Conservation (phyloP, 1,140 invertebrate species). For the Drosophila oshimai region DNA sequence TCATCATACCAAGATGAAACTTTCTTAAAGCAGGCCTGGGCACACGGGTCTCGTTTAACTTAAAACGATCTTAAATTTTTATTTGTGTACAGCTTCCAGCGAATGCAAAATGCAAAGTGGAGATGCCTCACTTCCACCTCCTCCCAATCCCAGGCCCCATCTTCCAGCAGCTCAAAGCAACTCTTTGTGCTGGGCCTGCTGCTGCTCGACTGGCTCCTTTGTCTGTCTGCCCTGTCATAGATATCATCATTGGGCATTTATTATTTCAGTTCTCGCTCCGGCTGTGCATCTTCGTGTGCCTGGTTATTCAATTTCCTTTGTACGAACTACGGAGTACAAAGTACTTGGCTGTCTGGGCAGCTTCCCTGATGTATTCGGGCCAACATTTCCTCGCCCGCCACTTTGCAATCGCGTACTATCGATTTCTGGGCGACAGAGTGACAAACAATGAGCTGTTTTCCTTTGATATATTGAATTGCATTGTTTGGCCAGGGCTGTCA, state of each 20-base stretch:
- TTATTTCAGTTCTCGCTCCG: constrained; percentile 46
- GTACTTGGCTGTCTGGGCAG: background rate
- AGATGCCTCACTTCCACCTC: background rate
- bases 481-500: constrained; percentile 38
- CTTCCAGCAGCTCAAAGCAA: constrained; percentile 19
- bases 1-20: no score
- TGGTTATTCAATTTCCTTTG: constrained; percentile 67
- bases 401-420: constrained; percentile 25
- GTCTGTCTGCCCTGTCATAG: constrained; percentile 58
- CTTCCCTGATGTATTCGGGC: constrained; percentile 54
- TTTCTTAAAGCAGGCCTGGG: no score
- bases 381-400: constrained; percentile 10
- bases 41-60: no score
- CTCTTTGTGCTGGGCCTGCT: constrained; percentile 48
- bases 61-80: background rate
- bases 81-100: constrained; percentile 10
- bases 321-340: constrained; percentile 17
- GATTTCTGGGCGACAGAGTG: constrained; percentile 42
- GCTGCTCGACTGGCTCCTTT: constrained; percentile 44
- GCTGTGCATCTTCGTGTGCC: constrained; percentile 9
- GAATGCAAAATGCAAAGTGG: constrained; percentile 53
- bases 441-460: constrained; percentile 64
- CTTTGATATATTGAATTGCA: constrained; percentile 58
- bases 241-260: constrained; percentile 77
- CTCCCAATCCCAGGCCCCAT: background rate